phyloP scores from a whole-genome alignment of 2,797 vertebrate species.

The Aulostomus chinensis region DNA sequence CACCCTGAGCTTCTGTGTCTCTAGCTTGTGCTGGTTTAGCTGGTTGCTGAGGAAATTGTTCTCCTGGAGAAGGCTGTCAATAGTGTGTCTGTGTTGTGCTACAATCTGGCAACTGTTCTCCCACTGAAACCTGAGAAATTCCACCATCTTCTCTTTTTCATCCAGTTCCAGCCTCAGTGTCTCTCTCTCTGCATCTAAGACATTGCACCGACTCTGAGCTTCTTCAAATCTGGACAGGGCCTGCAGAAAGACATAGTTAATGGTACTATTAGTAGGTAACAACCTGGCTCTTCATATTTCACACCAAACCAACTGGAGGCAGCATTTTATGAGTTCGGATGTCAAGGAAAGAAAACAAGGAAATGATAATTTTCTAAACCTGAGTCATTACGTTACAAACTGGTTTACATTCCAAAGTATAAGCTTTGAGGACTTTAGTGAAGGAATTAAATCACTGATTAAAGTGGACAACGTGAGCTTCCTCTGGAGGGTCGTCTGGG shows the following conservation, averaged over 20 bases:
- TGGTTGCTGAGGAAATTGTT: constrained; percentile 79
- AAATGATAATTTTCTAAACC: too few species aligned
- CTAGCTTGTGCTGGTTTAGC: constrained; percentile 69
- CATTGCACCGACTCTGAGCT: constrained; percentile 31
- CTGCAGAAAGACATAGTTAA: constrained; percentile 13
- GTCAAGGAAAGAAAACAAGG: too few species aligned
- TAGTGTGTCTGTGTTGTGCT: constrained; percentile 65
- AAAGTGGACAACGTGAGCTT: too few species aligned
- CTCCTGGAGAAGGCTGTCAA: constrained; percentile 69
- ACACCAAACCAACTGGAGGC: too few species aligned
- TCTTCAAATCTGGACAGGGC: constrained; percentile 50
- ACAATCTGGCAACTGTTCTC: constrained; percentile 65
- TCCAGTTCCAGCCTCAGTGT: constrained; percentile 67
- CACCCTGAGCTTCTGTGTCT: constrained; percentile 80
- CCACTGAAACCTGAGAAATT: constrained; percentile 71
- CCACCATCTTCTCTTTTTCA: constrained; percentile 73
- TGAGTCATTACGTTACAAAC: too few species aligned
- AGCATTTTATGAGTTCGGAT: too few species aligned
- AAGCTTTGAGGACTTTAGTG: too few species aligned
- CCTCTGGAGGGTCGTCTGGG: too few species aligned
- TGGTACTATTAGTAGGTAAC: too few species aligned
- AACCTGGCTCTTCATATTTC: too few species aligned
- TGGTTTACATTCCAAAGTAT: too few species aligned
- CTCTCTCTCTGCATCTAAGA: constrained; percentile 62
- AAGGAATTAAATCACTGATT: too few species aligned